Conservation (phyloP, 2,888 invertebrate species). For the Parnassius smintheus region DNA sequence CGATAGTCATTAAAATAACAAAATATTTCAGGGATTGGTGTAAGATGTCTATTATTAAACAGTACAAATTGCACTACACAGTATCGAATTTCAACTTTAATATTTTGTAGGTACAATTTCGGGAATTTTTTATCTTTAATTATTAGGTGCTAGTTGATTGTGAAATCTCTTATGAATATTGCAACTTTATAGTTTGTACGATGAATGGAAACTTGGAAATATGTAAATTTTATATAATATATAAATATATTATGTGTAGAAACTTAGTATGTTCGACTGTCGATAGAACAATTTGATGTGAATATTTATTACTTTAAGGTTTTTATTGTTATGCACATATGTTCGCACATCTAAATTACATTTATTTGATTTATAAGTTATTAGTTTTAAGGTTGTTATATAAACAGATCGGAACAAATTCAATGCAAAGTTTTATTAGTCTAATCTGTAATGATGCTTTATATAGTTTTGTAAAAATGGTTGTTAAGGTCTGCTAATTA, state of each 20-base stretch:
- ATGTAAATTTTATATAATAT: slow-evolving; percentile 21
- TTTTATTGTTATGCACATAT: slow-evolving; percentile 53
- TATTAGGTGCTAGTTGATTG: slow-evolving; percentile 66
- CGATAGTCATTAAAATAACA: background rate
- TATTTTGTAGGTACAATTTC: slow-evolving; percentile 17
- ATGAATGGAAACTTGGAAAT: slow-evolving; percentile 15
- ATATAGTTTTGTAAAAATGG: background rate
- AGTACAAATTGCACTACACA: slow-evolving; percentile 52
- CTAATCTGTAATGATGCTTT: slow-evolving; percentile 1
- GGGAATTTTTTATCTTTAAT: slow-evolving; percentile 31
- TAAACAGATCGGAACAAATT: slow-evolving; percentile 47
- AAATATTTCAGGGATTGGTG: background rate
- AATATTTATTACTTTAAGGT: slow-evolving; percentile 10
- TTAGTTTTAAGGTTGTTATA: slow-evolving; percentile 63
- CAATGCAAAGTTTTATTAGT: slow-evolving; percentile 45
- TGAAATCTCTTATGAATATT: slow-evolving; percentile 56
- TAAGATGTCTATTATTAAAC: slow-evolving; percentile 51
- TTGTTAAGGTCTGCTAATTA: slow-evolving; percentile 8
- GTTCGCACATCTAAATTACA: slow-evolving; percentile 49
- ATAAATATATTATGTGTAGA: background rate
- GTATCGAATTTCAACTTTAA: slow-evolving; percentile 37
- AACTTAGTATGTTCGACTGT: slow-evolving; percentile 5
- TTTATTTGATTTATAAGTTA: slow-evolving; percentile 45
- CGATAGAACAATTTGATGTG: slow-evolving; percentile 20
- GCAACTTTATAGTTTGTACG: slow-evolving; percentile 32